These are phyloP conservation scores for Branchipolynoe longqiensis DNA, from an alignment of 2,888 invertebrate genomes.

Conservation along the genomic window DNA sequence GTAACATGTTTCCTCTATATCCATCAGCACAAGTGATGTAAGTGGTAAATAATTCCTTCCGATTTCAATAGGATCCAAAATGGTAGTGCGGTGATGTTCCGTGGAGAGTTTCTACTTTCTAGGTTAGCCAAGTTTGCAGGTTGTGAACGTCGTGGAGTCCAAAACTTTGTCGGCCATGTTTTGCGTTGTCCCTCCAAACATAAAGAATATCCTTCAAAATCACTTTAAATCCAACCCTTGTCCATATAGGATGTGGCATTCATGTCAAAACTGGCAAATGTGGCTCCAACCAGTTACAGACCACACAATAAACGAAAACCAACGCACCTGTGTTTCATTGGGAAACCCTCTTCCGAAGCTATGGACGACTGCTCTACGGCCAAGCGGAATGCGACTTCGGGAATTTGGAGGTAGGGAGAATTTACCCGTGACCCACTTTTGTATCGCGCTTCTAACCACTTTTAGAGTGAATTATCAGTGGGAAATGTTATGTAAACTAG, in stretches of 20 bases:
- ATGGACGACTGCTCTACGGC: slow-evolving; percentile 19
- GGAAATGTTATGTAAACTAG: not conserved
- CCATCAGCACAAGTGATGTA: too few relatives aligned
- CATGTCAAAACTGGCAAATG: not conserved
- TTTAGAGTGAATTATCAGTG: not conserved
- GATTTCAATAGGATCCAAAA: slow-evolving; percentile 6
- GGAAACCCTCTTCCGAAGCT: slow-evolving; percentile 47
- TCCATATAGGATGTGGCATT: not conserved
- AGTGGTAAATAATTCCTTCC: too few relatives aligned
- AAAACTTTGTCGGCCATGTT: slow-evolving; percentile 46
- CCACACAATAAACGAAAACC: not conserved
- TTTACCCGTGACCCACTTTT: slow-evolving; percentile 23
- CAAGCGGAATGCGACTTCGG: slow-evolving; percentile 53
- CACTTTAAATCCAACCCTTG: not conserved
- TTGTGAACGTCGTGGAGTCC: slow-evolving; percentile 21
- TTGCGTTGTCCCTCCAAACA: not conserved
- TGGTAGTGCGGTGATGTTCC: not conserved
- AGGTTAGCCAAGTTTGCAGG: slow-evolving; percentile 10
- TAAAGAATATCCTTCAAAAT: not conserved
- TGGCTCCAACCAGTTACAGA: not conserved
- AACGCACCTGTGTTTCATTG: slow-evolving; percentile 12
- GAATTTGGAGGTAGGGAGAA: slow-evolving; percentile 56
- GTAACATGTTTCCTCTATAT: too few relatives aligned
- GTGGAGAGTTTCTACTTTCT: not conserved
- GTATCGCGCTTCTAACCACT: not conserved